A percentile compares a stretch with the other conserved stretches of the same genome.
These are phyloP conservation scores for Echiichthys vipera DNA, from an alignment of 2,797 vertebrate species.

Conservation along the genomic window DNA sequence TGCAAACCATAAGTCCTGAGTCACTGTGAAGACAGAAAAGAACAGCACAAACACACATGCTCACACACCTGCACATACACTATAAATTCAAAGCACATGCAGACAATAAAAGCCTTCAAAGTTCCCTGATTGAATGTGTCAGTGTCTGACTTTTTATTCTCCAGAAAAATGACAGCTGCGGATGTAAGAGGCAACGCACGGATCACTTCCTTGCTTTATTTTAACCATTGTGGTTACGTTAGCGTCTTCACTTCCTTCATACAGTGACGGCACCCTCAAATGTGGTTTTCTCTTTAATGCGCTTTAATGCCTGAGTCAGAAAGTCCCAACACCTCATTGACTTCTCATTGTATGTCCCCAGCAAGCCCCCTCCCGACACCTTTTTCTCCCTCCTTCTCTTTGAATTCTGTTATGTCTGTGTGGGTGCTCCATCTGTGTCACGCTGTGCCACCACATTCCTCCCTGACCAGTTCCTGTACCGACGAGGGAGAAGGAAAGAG, in stretches of 20 bases:
- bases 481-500: constrained; percentile 20
- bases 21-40: background rate
- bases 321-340: constrained; percentile 25
- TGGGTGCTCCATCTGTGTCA: constrained; percentile 70
- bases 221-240: constrained; percentile 30
- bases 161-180: constrained; percentile 21
- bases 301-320: constrained; percentile 18
- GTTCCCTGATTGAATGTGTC: constrained; percentile 12
- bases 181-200: constrained; percentile 1
- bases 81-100: background rate
- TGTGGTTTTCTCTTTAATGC: constrained; percentile 28
- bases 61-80: background rate
- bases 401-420: constrained; percentile 37
- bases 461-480: constrained; percentile 54
- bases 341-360: constrained; percentile 3
- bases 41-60: background rate
- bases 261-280: constrained; percentile 3
- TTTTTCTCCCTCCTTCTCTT: constrained; percentile 34
- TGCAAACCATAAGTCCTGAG: background rate
- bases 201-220: constrained; percentile 52
- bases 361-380: constrained; percentile 5
- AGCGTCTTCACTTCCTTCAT: constrained; percentile 36
- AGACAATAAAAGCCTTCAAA: background rate
- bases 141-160: constrained; percentile 16
- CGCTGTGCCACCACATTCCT: constrained; percentile 67